Percentiles rank a stretch among this genome's conserved stretches.
phyloP scores from a whole-genome alignment of 1,140 invertebrate genomes.

The Delia radicum region DNA sequence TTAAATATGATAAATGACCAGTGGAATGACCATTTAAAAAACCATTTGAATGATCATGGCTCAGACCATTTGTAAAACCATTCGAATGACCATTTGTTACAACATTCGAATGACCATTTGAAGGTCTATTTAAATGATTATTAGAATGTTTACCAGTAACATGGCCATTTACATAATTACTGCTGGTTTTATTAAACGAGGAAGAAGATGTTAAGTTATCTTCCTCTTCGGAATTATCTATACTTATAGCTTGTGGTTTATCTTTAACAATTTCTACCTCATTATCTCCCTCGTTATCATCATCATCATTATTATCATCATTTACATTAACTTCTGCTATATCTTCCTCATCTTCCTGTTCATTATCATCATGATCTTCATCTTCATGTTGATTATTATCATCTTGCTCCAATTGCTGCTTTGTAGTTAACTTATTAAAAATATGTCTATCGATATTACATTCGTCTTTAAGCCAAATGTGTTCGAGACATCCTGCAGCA shows the following conservation, averaged over 20 bases:
- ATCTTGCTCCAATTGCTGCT: conserved; percentile 33
- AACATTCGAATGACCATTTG: conserved; percentile 14
- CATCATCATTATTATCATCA: conserved; percentile 11
- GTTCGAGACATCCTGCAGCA: conserved; percentile 65
- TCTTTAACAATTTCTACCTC: conserved; percentile 1
- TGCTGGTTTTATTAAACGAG: conserved; percentile 32
- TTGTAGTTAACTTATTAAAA: conserved; percentile 37
- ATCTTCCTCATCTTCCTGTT: conserved; percentile 18
- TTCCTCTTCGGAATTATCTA: conserved; percentile 26
- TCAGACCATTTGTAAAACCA: background rate
- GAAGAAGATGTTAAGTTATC: conserved; percentile 8
- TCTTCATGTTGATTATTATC: conserved; percentile 34
- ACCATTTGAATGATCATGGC: background rate
- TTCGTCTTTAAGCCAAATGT: conserved; percentile 62
- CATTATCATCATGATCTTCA: conserved; percentile 31
- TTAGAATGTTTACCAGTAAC: background rate
- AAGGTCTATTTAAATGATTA: background rate
- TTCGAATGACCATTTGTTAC: conserved; percentile 2
- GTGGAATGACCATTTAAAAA: background rate
- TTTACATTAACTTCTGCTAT: conserved; percentile 17
- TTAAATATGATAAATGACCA: background rate
- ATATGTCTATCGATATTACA: conserved; percentile 48
- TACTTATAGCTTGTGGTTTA: conserved; percentile 15
- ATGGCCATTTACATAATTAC: conserved; percentile 28
- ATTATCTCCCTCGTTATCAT: background rate